These are phyloP conservation scores for Takifugu flavidus DNA, from an alignment of 2,113 vertebrate genomes.

Conservation along the genomic window DNA sequence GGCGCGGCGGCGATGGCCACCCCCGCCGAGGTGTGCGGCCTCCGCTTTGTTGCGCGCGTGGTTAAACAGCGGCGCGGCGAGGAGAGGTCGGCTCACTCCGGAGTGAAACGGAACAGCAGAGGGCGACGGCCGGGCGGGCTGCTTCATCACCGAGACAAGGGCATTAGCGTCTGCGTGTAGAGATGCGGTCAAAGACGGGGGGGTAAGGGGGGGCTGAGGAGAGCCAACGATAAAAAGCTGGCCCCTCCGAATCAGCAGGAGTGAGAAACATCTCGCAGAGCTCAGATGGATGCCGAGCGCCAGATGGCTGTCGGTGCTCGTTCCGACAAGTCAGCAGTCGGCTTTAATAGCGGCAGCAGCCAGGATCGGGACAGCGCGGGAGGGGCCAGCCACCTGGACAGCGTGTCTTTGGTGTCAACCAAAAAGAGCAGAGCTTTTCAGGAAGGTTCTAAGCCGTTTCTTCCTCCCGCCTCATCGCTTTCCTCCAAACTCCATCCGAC, in stretches of 20 bases:
- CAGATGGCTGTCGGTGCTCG: conserved; percentile 25
- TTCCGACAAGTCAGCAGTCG: conserved; percentile 49
- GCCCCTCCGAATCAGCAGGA: conserved; percentile 2
- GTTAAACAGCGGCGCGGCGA: conserved; percentile 1
- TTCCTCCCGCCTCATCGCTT: not conserved
- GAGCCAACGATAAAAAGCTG: not conserved
- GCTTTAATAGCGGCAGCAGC: conserved; percentile 32
- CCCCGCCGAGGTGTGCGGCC: conserved; percentile 25
- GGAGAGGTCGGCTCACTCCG: conserved; percentile 3
- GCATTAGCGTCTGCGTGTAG: too few species aligned
- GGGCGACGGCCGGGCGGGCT: conserved; percentile 43
- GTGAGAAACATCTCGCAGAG: conserved; percentile 11
- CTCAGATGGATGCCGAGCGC: conserved; percentile 8
- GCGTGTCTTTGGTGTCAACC: too few species aligned
- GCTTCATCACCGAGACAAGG: conserved; percentile 3
- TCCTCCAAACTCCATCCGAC: conserved; percentile 5
- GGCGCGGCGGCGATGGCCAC: conserved; percentile 29
- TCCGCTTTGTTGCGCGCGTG: conserved; percentile 16
- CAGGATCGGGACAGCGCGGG: conserved; percentile 26
- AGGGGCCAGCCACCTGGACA: conserved; percentile 3
- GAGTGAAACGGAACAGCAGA: conserved; percentile 41
- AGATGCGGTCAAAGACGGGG: not conserved
- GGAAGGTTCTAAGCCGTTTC: not conserved
- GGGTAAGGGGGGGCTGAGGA: conserved; percentile 9
- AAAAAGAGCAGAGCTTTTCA: too few species aligned